phyloP scores from a whole-genome alignment of 2,113 vertebrate species.

The Plotosus lineatus region DNA sequence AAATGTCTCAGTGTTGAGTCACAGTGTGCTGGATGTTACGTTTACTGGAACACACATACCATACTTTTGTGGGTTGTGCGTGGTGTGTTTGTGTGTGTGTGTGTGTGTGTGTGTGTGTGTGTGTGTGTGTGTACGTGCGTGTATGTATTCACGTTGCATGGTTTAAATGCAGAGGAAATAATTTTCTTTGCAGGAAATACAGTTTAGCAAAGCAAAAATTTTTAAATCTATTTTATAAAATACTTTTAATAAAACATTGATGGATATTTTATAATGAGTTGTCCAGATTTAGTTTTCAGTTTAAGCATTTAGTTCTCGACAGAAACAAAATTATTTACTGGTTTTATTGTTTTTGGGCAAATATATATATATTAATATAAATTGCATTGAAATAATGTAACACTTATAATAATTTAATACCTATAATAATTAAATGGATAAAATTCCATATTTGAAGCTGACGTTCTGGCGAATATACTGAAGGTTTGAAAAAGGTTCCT shows the following conservation, averaged over 20 bases:
- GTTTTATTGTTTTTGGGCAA: neutral
- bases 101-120: neutral
- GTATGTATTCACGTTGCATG: too few species aligned
- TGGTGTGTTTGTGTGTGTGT: slow-evolving; percentile 4
- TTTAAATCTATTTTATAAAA: neutral
- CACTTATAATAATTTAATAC: too few species aligned
- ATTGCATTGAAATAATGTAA: too few species aligned
- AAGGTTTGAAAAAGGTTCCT: too few species aligned
- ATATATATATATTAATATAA: too few species aligned
- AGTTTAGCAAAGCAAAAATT: too few species aligned
- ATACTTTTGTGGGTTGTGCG: neutral
- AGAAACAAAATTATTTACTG: neutral
- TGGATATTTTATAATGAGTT: neutral
- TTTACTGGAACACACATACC: slow-evolving; percentile 12
- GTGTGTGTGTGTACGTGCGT: neutral
- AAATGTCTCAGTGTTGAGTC: slow-evolving; percentile 11
- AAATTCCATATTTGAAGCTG: too few species aligned
- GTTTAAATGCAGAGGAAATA: too few species aligned
- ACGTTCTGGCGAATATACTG: too few species aligned
- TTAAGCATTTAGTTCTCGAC: neutral
- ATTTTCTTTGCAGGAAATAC: too few species aligned
- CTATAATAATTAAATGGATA: too few species aligned
- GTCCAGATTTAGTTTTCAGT: neutral
- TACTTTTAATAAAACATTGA: neutral
- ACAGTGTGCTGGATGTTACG: neutral